These are phyloP conservation scores for Gambusia yucatana DNA, from an alignment of 2,797 vertebrate species.

Conservation along the genomic window DNA sequence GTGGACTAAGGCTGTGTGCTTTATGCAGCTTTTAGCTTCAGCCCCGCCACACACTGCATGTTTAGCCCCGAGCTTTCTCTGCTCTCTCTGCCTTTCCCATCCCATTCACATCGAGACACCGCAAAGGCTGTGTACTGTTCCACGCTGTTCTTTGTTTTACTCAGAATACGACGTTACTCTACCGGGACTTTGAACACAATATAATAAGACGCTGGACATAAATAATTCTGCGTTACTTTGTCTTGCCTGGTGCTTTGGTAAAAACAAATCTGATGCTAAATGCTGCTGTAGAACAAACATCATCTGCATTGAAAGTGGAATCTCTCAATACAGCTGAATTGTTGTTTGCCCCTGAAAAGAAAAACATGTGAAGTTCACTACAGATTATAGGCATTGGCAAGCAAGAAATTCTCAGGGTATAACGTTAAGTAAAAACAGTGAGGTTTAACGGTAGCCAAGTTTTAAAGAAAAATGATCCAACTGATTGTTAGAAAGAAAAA, in stretches of 20 bases:
- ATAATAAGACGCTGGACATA: slow-evolving; percentile 75
- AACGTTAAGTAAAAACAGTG: background rate
- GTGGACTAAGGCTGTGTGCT: slow-evolving; percentile 77
- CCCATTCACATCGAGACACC: slow-evolving; percentile 64
- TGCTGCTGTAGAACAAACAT: slow-evolving; percentile 45
- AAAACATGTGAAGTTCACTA: slow-evolving; percentile 46
- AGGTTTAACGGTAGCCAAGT: background rate
- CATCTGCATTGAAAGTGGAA: slow-evolving; percentile 55
- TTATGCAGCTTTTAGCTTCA: slow-evolving; percentile 78
- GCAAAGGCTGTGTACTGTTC: slow-evolving; percentile 72
- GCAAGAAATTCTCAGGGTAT: background rate
- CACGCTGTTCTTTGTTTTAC: slow-evolving; percentile 78
- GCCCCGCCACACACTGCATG: slow-evolving; percentile 70
- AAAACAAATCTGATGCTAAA: slow-evolving; percentile 60
- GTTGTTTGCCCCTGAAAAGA: slow-evolving; percentile 38
- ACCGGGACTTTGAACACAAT: slow-evolving; percentile 72
- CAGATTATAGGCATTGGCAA: slow-evolving; percentile 8
- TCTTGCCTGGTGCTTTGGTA: slow-evolving; percentile 54
- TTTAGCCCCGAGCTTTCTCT: slow-evolving; percentile 77
- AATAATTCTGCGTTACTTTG: slow-evolving; percentile 76
- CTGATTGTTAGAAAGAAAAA: background rate
- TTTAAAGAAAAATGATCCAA: background rate
- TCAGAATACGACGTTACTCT: slow-evolving; percentile 60
- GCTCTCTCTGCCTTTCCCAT: slow-evolving; percentile 62
- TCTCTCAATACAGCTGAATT: slow-evolving; percentile 59